Evolutionary conservation across 1,140 invertebrate genomes (phyloP).

Genomic region (Danaus melanippus): DNA sequence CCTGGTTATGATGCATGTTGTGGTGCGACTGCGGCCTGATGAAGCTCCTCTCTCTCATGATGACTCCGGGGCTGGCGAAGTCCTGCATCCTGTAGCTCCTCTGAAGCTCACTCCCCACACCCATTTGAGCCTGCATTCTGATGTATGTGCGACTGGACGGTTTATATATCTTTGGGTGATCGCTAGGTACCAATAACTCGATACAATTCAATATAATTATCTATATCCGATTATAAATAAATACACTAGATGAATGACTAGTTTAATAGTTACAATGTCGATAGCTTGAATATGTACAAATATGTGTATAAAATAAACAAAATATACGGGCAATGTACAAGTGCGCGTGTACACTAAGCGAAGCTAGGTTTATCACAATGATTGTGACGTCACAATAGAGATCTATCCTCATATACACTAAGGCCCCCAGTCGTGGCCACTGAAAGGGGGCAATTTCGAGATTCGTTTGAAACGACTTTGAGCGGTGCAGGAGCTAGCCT

Average conservation of each 20-base stretch:
- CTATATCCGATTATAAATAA: constrained; percentile 39
- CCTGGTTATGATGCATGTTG: constrained; percentile 71
- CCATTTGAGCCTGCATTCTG: constrained; percentile 64
- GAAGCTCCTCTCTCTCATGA: constrained; percentile 75
- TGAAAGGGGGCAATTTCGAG: constrained; percentile 53
- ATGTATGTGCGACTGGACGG: constrained; percentile 16
- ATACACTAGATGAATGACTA: constrained; percentile 71
- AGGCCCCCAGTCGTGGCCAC: constrained; percentile 61
- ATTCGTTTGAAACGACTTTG: constrained; percentile 54
- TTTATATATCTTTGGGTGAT: constrained; percentile 22
- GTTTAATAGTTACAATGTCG: constrained; percentile 60
- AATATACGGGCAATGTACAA: constrained; percentile 22
- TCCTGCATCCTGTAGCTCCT: constrained; percentile 70
- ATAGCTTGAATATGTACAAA: constrained; percentile 35
- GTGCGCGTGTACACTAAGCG: constrained; percentile 20
- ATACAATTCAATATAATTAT: constrained; percentile 30
- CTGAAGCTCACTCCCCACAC: constrained; percentile 60
- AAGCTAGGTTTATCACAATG: constrained; percentile 46
- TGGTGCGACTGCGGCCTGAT: constrained; percentile 74
- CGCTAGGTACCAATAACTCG: constrained; percentile 19
- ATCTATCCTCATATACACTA: constrained; percentile 60
- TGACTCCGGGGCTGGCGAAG: constrained; percentile 69
- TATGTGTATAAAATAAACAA: constrained; percentile 28
- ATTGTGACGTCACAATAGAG: constrained; percentile 70
- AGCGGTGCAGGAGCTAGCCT: constrained; percentile 57